A percentile compares a stretch with the other conserved stretches of the same genome.
Conservation (phyloP, 2,888 invertebrate species). For the Tetrapedia diversipes region DNA sequence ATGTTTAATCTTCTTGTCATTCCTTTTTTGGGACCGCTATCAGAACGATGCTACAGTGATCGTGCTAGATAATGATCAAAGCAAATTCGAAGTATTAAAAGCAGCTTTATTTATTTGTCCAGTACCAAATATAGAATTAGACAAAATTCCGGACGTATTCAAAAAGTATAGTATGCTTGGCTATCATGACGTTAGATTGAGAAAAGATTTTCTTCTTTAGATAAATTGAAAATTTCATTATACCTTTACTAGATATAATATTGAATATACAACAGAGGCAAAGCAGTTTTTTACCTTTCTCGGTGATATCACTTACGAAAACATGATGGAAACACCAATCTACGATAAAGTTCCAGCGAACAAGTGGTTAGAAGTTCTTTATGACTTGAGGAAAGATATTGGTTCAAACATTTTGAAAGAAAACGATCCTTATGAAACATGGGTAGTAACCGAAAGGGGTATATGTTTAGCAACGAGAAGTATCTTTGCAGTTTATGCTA, state of each 20-base stretch:
- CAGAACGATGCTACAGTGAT: constrained; percentile 67
- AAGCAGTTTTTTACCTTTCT: constrained; percentile 69
- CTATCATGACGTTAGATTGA: neutral
- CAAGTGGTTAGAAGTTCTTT: constrained; percentile 70
- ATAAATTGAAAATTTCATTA: neutral
- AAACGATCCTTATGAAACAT: constrained; percentile 23
- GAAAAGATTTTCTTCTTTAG: neutral
- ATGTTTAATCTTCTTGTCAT: constrained; percentile 63
- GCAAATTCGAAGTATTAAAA: constrained; percentile 85
- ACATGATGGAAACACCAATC: constrained; percentile 54
- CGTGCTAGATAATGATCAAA: constrained; percentile 64
- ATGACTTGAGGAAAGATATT: constrained; percentile 65
- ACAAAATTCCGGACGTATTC: constrained; percentile 35
- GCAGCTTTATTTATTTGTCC: constrained; percentile 89
- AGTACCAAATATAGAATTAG: constrained; percentile 79
- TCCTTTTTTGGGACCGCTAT: constrained; percentile 71
- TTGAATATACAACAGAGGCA: constrained; percentile 65
- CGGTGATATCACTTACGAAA: constrained; percentile 59
- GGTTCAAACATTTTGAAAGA: neutral
- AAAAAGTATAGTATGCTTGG: constrained; percentile 26
- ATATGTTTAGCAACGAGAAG: constrained; percentile 64
- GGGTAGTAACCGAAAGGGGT: constrained; percentile 71
- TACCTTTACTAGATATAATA: constrained; percentile 59
- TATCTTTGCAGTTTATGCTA: constrained; percentile 52
- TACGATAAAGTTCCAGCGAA: constrained; percentile 62